Evolutionary conservation across 2,113 vertebrate species (phyloP), one percentile per base, ranked within the genome.

Genomic region (Vimba vimba): DNA sequence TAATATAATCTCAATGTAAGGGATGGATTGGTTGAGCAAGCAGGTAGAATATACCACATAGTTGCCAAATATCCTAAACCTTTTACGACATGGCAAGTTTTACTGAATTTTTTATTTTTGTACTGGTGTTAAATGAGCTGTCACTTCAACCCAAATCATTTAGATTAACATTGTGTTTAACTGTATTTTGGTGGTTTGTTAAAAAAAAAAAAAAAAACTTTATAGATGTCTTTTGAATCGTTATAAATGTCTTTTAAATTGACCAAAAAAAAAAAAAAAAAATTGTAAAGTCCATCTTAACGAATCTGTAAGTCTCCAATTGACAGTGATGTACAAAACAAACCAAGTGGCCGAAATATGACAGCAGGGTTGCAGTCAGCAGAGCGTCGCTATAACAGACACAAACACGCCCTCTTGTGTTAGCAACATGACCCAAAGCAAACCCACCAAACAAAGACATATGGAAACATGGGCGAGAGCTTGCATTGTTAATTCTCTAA

Each of bases 321-420:
- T 66, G 13, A 47, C 81, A 60, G 68, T 57, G 27, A 66, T 76
- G 82, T 66, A 75, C 79, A 66, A 36, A 43, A 47, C 59, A 84
- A 77, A 43, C 79, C 69, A 86, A 77, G 79, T 88, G 86, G 21
- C 75, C 30, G 73, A 47, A 45, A 74, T 81, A 30, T 79, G 88
- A 78, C 64, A 82, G 85, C 76, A 47, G 74, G 79, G 74, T 45
- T 36, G 81, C 52, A 77, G 50, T n/a, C 25, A 45, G 76, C 39
- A 39, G 47, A 76, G 25, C 33, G 17, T 11, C 27, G 47, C 77
- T 27, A 84, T 45, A 82, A 87, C 79, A 88, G 82, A 90, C 90
- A 80, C 89, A 87, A 90, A 94, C 89, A 90, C 94, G 94, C 94
- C 94, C 94, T 92, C 94, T 94, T 92, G 92, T 93, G 94, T 93